Base-by-base conservation (phyloP, 2,113 vertebrate genomes). In the Aramus guarauna region DNA sequence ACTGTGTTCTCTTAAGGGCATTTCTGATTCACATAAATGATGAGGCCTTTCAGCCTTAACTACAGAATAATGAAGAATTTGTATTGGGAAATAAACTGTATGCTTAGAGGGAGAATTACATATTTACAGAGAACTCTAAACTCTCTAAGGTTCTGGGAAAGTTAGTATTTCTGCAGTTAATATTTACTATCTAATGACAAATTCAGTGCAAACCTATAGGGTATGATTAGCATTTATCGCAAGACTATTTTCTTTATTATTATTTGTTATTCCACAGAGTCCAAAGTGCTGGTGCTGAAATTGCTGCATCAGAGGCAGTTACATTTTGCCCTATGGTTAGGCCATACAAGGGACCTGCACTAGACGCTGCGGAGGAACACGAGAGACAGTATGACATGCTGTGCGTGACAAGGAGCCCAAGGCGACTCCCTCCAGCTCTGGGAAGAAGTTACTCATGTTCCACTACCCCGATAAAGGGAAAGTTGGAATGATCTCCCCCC, bases 331-430 rank as follows among this genome's bases (percentile, higher is more conserved):
- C n/a, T 32, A 7, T 18, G 43, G 22, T 39, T 63, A 62, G 76
- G 29, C 50, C 36, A 16, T 41, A 37, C 4, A 17, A 77, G 50
- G 71, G 63, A 86, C 19, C 62, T 76, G 71, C 34, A 19, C 43
- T 9, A 37, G 62, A 17, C 0, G 1, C 23, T 9, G 0, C 4
- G 32, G 47, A 50, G 43, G 59, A 62, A 60, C 0, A 0, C 2
- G 4, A 72, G 50, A 85, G 43, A 47, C 2, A 0, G 20, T 15
- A 20, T n/a, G 29, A 76, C 32, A 67, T 7, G 1, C 29, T 47
- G 17, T 34, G 24, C 2, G 2, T 64, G 56, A 50, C 1, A 2
- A 75, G 13, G 34, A 80, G 59, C 27, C 71, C 75, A 27, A 29
- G 39, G 36, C 1, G 2, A 72, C 24, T 9, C 50, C 41, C 63